phyloP scores from a whole-genome alignment of 2,797 vertebrate genomes.

The Gymnoscopelus microlampas region DNA sequence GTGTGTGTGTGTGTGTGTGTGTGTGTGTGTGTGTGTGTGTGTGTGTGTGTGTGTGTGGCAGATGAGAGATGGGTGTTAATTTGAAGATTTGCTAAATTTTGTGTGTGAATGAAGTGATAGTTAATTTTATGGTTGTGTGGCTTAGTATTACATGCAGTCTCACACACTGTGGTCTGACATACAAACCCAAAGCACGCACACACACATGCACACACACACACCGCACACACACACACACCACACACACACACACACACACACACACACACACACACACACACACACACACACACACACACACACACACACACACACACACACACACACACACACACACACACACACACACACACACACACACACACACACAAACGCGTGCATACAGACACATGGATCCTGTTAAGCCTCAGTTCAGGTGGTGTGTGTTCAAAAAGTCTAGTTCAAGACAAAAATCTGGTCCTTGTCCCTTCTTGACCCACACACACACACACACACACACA shows the following conservation, averaged over 20 bases:
- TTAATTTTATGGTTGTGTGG: background rate
- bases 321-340: slow-evolving; percentile 15
- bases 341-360: slow-evolving; percentile 13
- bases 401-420: slow-evolving; percentile 61
- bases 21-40: slow-evolving; percentile 11
- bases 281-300: slow-evolving; percentile 21
- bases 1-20: slow-evolving; percentile 16
- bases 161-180: slow-evolving; percentile 4
- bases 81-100: background rate
- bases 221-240: background rate
- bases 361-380: slow-evolving; percentile 7
- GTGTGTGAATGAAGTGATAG: background rate
- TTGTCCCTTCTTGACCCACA: slow-evolving; percentile 69
- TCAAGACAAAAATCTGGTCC: slow-evolving; percentile 70
- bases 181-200: background rate
- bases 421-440: slow-evolving; percentile 61
- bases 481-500: slow-evolving; percentile 11
- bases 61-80: background rate
- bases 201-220: background rate
- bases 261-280: slow-evolving; percentile 8
- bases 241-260: slow-evolving; percentile 8
- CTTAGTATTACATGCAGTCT: background rate
- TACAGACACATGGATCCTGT: slow-evolving; percentile 59
- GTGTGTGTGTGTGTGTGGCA: slow-evolving; percentile 1
- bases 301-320: slow-evolving; percentile 18